A percentile compares a stretch with the other conserved stretches of the same genome.
Evolutionary conservation across 2,888 invertebrate species (phyloP).

Genomic region (Syrista parreyssii): DNA sequence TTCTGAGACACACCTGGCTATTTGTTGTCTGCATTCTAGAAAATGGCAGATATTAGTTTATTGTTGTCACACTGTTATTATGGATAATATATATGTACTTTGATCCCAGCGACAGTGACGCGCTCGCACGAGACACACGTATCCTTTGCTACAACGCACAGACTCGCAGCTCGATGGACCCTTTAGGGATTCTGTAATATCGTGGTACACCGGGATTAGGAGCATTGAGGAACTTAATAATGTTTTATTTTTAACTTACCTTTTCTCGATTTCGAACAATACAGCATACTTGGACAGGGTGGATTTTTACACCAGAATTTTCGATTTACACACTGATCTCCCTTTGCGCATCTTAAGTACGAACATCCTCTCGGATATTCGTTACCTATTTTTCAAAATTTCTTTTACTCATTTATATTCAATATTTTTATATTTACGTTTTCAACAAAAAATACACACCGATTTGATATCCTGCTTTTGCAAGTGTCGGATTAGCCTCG

Average conservation of each 20-base stretch:
- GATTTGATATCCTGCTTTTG: background rate
- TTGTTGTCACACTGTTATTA: background rate
- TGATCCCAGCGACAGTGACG: slow-evolving; percentile 48
- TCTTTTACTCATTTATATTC: background rate
- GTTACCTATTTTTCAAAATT: background rate
- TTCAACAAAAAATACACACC: background rate
- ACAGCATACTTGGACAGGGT: slow-evolving; percentile 53
- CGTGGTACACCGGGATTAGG: background rate
- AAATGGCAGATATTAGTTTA: background rate
- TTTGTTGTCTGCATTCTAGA: slow-evolving; percentile 45
- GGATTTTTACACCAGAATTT: slow-evolving; percentile 50
- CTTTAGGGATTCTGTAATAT: slow-evolving; percentile 42
- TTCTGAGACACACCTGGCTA: slow-evolving; percentile 48
- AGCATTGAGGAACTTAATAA: background rate
- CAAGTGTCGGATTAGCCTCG: background rate
- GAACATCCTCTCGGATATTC: slow-evolving; percentile 39
- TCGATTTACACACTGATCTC: slow-evolving; percentile 46
- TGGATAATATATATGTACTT: slow-evolving; percentile 30
- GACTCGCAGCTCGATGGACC: slow-evolving; percentile 49
- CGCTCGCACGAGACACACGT: slow-evolving; percentile 43
- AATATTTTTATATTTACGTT: background rate
- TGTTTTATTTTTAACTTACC: slow-evolving; percentile 31
- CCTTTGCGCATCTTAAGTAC: slow-evolving; percentile 38
- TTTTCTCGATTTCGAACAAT: slow-evolving; percentile 47
- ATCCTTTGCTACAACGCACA: slow-evolving; percentile 47